Evolutionary conservation across 1,140 invertebrate species (phyloP), one percentile per base, ranked within the genome.

Genomic region (Cydia splendana): DNA sequence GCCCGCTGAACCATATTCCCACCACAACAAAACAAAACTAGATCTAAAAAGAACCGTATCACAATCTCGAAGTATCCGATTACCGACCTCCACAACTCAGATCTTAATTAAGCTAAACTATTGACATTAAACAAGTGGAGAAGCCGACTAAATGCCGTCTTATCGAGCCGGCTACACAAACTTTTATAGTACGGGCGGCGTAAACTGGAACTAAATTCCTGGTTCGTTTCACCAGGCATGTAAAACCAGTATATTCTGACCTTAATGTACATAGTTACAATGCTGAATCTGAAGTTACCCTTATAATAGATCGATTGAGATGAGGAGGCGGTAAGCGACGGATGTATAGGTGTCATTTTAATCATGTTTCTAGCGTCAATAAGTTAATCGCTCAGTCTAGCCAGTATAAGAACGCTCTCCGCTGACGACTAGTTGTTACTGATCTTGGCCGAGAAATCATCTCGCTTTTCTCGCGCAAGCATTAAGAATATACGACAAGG

Each of bases 101-200:
- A 87, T 87, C 87, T 89, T 91, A 91, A 91, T 91, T 89, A 89
- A 88, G 78, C 78, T 79, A 81, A 87, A 85, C 84, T 79, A 80
- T 81, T 77, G 65, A 81, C 84, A 86, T 85, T 80, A 83, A 84
- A 80, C 80, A 79, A 73, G 76, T 75, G 76, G 75, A 76, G 75
- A 75, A 57, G 69, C 73, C 74, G 79, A 75, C 48, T 4, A 51
- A 51, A 51, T n/a, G 48, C 38, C 51, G 51, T 1, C 51, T 62
- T 24, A 24, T 62, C 57, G 20, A n/a, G 15, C 5, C 20, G 57
- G 53, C 20, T 53, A 53, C 57, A 62, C 53, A 57, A 57, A 57
- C n/a, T 57, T 57, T n/a, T 57, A 57, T 62, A 62, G 18, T 62
- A n/a, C 57, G 18, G 18, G n/a, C 12, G 53, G 57, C 57, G 9